These are phyloP conservation scores for Drosophila parabipectinata DNA, from an alignment of 1,140 invertebrate genomes.

Conservation along the genomic window DNA sequence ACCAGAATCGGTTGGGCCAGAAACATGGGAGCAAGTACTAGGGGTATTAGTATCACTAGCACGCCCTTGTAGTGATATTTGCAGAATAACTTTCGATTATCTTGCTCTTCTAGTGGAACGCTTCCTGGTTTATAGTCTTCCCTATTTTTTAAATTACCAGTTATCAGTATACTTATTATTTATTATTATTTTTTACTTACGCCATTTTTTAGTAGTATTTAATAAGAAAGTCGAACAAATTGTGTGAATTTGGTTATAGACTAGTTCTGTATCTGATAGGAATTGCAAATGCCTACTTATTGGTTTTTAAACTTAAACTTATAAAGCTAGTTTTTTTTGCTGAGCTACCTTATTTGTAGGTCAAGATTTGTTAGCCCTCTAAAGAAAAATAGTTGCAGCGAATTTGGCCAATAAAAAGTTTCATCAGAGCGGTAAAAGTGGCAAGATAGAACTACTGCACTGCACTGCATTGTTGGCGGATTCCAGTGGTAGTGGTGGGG, in stretches of 20 bases:
- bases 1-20: slow-evolving; percentile 18
- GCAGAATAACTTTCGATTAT: slow-evolving; percentile 50
- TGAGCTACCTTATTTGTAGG: slow-evolving; percentile 38
- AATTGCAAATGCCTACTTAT: background rate
- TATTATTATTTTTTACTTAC: background rate
- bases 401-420: slow-evolving; percentile 75
- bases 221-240: background rate
- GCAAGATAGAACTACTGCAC: slow-evolving; percentile 3
- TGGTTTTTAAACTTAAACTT: too few relatives aligned
- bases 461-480: slow-evolving; percentile 17
- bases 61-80: slow-evolving; percentile 61
- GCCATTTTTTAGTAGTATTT: background rate
- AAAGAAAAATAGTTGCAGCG: slow-evolving; percentile 18
- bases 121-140: slow-evolving; percentile 52
- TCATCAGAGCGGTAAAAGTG: slow-evolving; percentile 24
- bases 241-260: background rate
- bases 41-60: slow-evolving; percentile 40
- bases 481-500: slow-evolving; percentile 13
- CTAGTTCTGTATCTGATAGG: background rate
- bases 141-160: background rate
- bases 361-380: slow-evolving; percentile 23
- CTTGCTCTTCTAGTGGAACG: slow-evolving; percentile 24
- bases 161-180: too few relatives aligned
- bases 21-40: slow-evolving; percentile 43
- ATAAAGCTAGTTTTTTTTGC: too few relatives aligned